Conservation (phyloP, 2,797 vertebrate species). For the Fringilla coelebs region DNA sequence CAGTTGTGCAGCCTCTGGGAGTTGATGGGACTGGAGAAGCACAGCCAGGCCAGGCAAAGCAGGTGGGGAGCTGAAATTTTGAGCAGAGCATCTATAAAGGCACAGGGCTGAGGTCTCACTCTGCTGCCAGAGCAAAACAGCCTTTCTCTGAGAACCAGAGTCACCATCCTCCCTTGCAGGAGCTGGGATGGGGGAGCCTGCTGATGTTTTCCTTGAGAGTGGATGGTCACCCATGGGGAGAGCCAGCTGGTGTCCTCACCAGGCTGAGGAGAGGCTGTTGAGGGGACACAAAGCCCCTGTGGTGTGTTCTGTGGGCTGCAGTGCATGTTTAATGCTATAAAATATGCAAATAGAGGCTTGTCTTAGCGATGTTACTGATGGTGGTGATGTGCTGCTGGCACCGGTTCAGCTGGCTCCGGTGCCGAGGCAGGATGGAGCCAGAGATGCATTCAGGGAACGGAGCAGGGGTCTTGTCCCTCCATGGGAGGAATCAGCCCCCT, state of each 20-base stretch:
- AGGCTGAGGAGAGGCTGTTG: neutral
- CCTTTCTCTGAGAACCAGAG: neutral
- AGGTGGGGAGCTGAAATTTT: neutral
- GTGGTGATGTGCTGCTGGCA: slow-evolving; percentile 23
- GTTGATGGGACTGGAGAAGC: neutral
- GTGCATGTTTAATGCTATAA: slow-evolving; percentile 6
- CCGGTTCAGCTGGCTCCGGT: neutral
- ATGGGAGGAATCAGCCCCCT: neutral
- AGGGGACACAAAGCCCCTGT: neutral
- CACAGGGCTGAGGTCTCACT: neutral
- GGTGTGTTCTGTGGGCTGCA: neutral
- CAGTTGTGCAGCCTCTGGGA: neutral
- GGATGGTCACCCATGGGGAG: neutral
- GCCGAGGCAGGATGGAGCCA: neutral
- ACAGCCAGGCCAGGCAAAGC: neutral
- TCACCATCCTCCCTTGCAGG: neutral
- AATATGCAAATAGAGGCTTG: slow-evolving; percentile 28
- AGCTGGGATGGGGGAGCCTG: neutral
- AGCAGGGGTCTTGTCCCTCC: neutral
- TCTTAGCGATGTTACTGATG: neutral
- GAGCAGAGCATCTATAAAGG: neutral
- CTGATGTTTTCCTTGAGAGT: neutral
- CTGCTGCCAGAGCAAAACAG: neutral
- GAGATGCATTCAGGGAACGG: neutral
- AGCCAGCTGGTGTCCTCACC: neutral